phyloP scores from a whole-genome alignment of 2,113 vertebrate species.

The Calypte anna region DNA sequence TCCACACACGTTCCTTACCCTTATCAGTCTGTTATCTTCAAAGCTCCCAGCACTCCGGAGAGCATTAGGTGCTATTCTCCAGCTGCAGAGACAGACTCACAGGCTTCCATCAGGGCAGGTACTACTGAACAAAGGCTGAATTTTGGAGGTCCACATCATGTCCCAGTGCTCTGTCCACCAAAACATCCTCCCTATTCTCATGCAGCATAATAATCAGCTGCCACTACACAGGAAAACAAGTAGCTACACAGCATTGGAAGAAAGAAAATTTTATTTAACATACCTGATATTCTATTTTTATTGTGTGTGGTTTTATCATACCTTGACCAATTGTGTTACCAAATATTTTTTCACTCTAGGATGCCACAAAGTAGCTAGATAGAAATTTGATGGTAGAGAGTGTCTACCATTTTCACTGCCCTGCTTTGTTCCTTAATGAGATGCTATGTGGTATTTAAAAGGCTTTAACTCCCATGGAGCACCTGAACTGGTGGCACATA shows the following conservation, averaged over 20 bases:
- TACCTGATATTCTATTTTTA: neutral
- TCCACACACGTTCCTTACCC: neutral
- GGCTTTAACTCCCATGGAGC: neutral
- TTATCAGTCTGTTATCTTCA: neutral
- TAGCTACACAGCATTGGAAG: neutral
- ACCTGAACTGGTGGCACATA: neutral
- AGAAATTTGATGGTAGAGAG: neutral
- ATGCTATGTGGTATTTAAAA: neutral
- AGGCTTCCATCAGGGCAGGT: neutral
- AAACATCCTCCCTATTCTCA: neutral
- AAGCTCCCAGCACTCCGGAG: neutral
- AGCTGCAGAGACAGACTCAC: neutral
- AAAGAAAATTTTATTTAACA: neutral
- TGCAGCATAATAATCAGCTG: neutral
- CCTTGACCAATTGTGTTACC: neutral
- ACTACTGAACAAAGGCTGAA: neutral
- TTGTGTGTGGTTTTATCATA: neutral
- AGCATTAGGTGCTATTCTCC: neutral
- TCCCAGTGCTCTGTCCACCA: accelerated
- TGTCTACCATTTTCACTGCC: neutral
- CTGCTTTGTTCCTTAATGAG: neutral
- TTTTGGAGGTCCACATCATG: neutral
- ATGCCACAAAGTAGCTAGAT: neutral
- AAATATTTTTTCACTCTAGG: neutral
- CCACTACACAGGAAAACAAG: neutral